phyloP scores from a whole-genome alignment of 2,797 vertebrate species.

The Poecilia velifera region DNA sequence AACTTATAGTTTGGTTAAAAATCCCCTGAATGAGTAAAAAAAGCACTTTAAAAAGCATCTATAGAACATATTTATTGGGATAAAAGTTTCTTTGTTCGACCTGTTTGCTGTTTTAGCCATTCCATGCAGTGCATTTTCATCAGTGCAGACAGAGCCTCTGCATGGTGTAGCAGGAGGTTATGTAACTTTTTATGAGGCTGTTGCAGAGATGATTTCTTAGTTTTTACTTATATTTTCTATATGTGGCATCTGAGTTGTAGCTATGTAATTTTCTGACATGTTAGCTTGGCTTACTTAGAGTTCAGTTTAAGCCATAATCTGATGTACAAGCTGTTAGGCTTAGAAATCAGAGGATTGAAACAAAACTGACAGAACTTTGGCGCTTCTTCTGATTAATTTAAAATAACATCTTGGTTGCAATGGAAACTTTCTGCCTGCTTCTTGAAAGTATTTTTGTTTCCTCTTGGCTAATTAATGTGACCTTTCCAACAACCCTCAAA shows the following conservation, averaged over 20 bases:
- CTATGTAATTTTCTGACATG: neutral
- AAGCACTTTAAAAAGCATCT: no score
- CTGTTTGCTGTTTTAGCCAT: neutral
- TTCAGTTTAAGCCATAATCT: neutral
- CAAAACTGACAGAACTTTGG: neutral
- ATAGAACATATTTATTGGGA: neutral
- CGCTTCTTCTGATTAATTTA: neutral
- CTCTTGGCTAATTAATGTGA: conserved; percentile 17
- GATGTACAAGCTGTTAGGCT: neutral
- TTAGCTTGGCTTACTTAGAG: neutral
- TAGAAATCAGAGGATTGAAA: neutral
- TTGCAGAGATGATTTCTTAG: neutral
- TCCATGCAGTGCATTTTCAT: neutral
- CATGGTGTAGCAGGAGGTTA: neutral
- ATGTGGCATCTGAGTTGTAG: neutral
- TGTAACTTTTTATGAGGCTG: neutral
- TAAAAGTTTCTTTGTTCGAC: neutral
- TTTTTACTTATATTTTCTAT: neutral
- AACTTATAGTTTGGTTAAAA: neutral
- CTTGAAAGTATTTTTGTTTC: neutral
- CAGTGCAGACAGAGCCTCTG: neutral
- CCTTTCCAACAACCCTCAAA: conserved; percentile 32
- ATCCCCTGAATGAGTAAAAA: neutral
- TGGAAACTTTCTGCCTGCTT: neutral
- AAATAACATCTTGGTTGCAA: neutral